Evolutionary conservation across 2,113 vertebrate genomes (phyloP), one percentile per base, ranked within the genome.

Genomic region (Panurus biarmicus): DNA sequence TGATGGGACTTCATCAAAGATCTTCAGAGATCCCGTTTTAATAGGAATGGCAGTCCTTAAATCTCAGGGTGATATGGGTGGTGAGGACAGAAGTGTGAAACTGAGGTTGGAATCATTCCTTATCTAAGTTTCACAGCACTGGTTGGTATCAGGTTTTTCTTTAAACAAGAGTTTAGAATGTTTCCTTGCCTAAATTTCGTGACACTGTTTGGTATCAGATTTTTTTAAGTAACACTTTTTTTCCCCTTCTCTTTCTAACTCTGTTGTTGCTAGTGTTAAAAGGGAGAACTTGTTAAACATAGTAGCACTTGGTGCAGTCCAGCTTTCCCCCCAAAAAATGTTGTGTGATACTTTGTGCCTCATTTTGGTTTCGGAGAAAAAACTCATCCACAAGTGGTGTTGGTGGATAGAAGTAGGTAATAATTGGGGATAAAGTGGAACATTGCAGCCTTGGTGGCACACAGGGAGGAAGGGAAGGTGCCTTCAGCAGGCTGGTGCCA

Each of bases 21-120:
- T 16, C 26, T 47, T 33, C 10, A 60, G 53, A 11, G 44, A 13
- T 1, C 12, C n/a, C 2, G 3, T 84, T 70, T 33, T 20, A 69
- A 19, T 29, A 28, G 70, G 23, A 79, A 25, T 21, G 10, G 10
- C 53, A 53, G 38, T 29, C 31, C 36, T 58, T 47, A 53, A 53
- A 36, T 57, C 40, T 93, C 26, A 3, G 26, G 35, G 12, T 28
- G 35, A 19, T 12, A 4, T 0, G 1, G 20, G 4, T 28, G 19
- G 6, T 66, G 48, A 5, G 20, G 18, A 10, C 10, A 2, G 3
- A 47, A 71, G 24, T 1, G 25, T 61, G 22, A 31, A 50, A 38
- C 14, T 29, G 25, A 56, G 50, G 31, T 42, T 56, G 14, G 10
- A 33, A 15, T 36, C 35, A 14, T 83, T 70, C 42, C 45, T 69